These are phyloP conservation scores for Tipula confusa DNA, from an alignment of 2,888 invertebrate genomes.

Conservation along the genomic window DNA sequence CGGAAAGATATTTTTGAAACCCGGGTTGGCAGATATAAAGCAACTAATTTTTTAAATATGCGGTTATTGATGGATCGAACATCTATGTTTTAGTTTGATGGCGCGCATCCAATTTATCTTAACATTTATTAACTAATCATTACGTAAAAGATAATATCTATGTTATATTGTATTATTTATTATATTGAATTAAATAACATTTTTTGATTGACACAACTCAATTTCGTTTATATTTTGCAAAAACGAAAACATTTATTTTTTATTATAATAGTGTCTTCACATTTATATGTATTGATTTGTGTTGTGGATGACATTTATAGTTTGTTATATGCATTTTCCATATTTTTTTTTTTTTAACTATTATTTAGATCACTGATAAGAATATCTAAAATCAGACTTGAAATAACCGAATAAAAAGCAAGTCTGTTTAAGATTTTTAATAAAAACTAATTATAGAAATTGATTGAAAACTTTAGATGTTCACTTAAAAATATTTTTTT, in stretches of 20 bases:
- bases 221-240: neutral
- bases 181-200: too few relatives aligned
- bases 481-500: neutral
- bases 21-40: too few relatives aligned
- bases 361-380: neutral
- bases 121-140: too few relatives aligned
- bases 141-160: too few relatives aligned
- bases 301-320: neutral
- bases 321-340: neutral
- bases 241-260: neutral
- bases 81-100: too few relatives aligned
- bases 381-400: neutral
- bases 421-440: neutral
- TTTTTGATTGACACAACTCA: neutral
- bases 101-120: too few relatives aligned
- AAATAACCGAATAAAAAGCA: neutral
- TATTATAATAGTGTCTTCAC: neutral
- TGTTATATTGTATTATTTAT: too few relatives aligned
- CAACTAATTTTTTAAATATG: too few relatives aligned
- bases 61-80: too few relatives aligned
- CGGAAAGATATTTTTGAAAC: too few relatives aligned
- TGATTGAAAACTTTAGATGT: neutral
- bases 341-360: neutral
- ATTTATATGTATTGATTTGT: neutral
- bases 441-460: conserved; percentile 12